phyloP scores from a whole-genome alignment of 2,888 invertebrate species.

The Cylloceria caligata region DNA sequence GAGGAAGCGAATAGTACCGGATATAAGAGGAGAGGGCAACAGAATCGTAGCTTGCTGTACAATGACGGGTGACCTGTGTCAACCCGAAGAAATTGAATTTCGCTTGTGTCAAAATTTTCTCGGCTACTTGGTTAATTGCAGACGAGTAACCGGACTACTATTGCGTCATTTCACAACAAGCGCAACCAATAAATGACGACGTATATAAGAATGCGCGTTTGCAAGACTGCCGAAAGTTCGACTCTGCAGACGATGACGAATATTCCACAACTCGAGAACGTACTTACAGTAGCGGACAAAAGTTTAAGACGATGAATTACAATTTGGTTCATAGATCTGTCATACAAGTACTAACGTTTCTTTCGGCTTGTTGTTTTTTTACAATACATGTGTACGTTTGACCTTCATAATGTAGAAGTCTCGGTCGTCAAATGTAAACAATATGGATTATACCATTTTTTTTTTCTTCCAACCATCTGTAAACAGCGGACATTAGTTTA shows the following conservation, averaged over 20 bases:
- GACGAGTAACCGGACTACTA: background rate
- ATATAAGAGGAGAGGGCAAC: background rate
- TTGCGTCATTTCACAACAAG: conserved; percentile 35
- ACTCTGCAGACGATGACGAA: conserved; percentile 13
- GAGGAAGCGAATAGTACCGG: background rate
- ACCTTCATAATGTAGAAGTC: too few relatives aligned
- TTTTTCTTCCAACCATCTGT: too few relatives aligned
- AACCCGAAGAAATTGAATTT: conserved; percentile 56
- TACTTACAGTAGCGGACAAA: too few relatives aligned
- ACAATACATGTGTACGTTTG: too few relatives aligned
- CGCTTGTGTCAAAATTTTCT: conserved; percentile 10
- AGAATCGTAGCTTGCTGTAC: background rate
- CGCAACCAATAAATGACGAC: conserved; percentile 12
- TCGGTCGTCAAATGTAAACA: too few relatives aligned
- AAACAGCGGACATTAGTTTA: too few relatives aligned
- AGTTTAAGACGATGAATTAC: too few relatives aligned
- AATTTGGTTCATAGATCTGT: too few relatives aligned
- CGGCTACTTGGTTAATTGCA: background rate
- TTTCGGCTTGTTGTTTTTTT: too few relatives aligned
- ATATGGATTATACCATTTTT: too few relatives aligned
- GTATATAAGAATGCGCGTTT: background rate
- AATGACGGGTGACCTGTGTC: conserved; percentile 33
- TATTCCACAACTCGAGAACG: background rate
- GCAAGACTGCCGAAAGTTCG: conserved; percentile 39
- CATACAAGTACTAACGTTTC: too few relatives aligned